Evolutionary conservation across 2,797 vertebrate genomes (phyloP).

Genomic region (Coregonus sp.): DNA sequence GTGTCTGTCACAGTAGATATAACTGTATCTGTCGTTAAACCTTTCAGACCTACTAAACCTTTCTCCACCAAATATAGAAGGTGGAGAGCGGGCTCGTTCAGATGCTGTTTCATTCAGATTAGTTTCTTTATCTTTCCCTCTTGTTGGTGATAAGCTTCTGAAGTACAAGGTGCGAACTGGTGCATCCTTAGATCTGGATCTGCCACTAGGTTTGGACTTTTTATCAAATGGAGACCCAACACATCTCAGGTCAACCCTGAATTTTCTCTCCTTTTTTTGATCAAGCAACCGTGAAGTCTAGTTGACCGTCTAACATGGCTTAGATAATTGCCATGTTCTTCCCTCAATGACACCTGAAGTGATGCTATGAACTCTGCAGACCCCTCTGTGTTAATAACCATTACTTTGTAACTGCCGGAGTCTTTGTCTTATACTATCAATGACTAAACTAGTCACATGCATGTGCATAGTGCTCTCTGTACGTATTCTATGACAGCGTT

Average conservation of each 20-base stretch:
- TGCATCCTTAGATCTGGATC: conserved; percentile 64
- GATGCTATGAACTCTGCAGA: conserved; percentile 92
- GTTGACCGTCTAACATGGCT: conserved; percentile 72
- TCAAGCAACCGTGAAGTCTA: conserved; percentile 74
- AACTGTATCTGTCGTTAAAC: conserved; percentile 80
- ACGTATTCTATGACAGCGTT: conserved; percentile 79
- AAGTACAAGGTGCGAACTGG: conserved; percentile 86
- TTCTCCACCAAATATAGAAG: conserved; percentile 70
- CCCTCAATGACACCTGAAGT: conserved; percentile 82
- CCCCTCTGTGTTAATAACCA: conserved; percentile 92
- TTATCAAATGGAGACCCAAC: conserved; percentile 96
- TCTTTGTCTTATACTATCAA: conserved; percentile 84
- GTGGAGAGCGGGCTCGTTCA: conserved; percentile 75
- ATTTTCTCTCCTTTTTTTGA: conserved; percentile 78
- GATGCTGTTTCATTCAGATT: conserved; percentile 71
- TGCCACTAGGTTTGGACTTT: conserved; percentile 67
- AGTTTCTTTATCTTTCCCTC: conserved; percentile 67
- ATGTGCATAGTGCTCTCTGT: conserved; percentile 82
- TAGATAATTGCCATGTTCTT: conserved; percentile 81
- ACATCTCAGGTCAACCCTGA: conserved; percentile 90
- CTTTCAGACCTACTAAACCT: conserved; percentile 60
- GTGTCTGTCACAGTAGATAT: conserved; percentile 77
- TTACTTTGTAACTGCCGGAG: conserved; percentile 91
- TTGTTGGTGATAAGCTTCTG: conserved; percentile 69
- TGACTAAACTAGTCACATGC: conserved; percentile 83